phyloP scores from a whole-genome alignment of 2,797 vertebrate genomes.

The Molossus alvarezi region DNA sequence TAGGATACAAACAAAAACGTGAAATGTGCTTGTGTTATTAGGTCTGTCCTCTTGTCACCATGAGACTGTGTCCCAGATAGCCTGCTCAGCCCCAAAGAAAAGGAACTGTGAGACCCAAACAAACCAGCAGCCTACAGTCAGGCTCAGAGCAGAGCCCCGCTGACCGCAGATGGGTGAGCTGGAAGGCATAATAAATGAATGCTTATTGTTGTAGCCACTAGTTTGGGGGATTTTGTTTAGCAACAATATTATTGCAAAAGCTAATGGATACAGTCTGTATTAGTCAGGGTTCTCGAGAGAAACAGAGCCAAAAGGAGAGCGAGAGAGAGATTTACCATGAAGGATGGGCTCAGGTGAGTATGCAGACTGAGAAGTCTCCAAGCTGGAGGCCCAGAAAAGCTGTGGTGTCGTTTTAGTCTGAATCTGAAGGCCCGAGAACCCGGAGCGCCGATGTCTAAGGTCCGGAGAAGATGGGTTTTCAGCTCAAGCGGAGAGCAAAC shows the following conservation, averaged over 20 bases:
- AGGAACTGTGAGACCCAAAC: background rate
- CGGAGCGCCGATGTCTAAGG: background rate
- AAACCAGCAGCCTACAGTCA: background rate
- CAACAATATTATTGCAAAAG: background rate
- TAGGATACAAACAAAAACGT: background rate
- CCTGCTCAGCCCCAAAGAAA: background rate
- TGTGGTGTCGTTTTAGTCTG: no score
- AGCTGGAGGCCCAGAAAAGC: background rate
- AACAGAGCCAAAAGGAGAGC: background rate
- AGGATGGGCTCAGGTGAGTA: background rate
- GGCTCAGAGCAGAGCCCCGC: background rate
- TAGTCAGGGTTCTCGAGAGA: background rate
- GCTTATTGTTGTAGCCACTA: background rate
- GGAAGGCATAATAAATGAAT: background rate
- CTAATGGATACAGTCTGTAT: background rate
- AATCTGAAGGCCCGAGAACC: background rate
- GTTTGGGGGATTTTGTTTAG: background rate
- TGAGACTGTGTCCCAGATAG: background rate
- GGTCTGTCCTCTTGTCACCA: background rate
- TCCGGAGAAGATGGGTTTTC: background rate
- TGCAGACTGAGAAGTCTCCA: background rate
- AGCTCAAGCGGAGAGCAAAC: background rate
- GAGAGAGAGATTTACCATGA: background rate
- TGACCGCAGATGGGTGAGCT: background rate
- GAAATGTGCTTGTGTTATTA: background rate